Evolutionary conservation across 2,888 invertebrate species (phyloP).

Genomic region (Prosopocoilus inquinatus): DNA sequence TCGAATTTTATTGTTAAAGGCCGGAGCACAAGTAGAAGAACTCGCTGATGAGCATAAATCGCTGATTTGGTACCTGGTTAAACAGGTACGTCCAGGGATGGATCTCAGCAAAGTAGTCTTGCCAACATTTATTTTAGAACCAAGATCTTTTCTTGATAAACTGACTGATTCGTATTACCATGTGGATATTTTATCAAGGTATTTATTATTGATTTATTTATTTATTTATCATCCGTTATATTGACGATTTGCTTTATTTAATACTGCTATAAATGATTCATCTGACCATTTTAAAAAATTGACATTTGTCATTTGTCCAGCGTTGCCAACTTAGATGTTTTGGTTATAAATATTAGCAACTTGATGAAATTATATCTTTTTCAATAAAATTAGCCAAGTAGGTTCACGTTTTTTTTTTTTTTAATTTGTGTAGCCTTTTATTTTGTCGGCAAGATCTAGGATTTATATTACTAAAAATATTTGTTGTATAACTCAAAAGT

Average conservation of each 20-base stretch:
- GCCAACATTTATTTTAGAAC: slow-evolving; percentile 92
- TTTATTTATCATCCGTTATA: slow-evolving; percentile 24
- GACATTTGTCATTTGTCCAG: neutral
- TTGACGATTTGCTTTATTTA: slow-evolving; percentile 1
- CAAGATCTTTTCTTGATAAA: slow-evolving; percentile 91
- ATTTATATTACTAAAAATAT: too few relatives aligned
- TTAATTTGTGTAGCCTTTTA: too few relatives aligned
- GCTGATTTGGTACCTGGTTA: slow-evolving; percentile 89
- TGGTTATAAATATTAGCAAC: too few relatives aligned
- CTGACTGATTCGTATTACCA: slow-evolving; percentile 93
- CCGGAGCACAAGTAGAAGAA: slow-evolving; percentile 85
- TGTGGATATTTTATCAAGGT: slow-evolving; percentile 84
- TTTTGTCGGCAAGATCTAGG: too few relatives aligned
- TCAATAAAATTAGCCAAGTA: too few relatives aligned
- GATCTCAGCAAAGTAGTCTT: slow-evolving; percentile 90
- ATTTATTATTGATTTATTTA: slow-evolving; percentile 35
- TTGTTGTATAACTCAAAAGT: too few relatives aligned
- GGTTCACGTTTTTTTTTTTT: too few relatives aligned
- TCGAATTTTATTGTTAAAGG: slow-evolving; percentile 50
- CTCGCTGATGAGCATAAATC: slow-evolving; percentile 94
- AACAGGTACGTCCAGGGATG: slow-evolving; percentile 96
- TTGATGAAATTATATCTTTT: too few relatives aligned
- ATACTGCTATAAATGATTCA: neutral
- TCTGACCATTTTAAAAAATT: neutral
- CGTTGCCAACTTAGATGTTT: neutral